Conservation (phyloP, 2,113 vertebrate genomes). For the Hippolais icterina region DNA sequence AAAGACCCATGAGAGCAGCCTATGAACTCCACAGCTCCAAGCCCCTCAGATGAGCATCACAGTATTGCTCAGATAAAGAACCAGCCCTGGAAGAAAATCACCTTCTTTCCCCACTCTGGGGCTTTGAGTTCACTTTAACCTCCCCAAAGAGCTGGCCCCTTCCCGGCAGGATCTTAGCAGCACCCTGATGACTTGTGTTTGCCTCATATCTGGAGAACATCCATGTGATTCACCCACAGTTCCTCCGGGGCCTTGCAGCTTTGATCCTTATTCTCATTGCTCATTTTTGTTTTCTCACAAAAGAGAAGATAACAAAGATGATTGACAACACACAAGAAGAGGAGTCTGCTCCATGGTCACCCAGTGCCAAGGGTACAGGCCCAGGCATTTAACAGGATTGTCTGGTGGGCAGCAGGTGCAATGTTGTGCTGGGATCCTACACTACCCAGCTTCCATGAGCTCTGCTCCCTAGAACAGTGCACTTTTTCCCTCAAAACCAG, state of each 20-base stretch:
- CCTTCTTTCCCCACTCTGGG: not conserved
- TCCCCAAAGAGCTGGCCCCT: not conserved
- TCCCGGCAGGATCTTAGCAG: not conserved
- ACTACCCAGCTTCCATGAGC: not conserved
- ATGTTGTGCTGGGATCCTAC: not conserved
- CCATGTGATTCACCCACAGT: not conserved
- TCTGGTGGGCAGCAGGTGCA: fast-evolving
- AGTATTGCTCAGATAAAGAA: fast-evolving
- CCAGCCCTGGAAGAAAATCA: not conserved
- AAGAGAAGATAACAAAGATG: not conserved
- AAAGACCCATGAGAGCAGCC: fast-evolving
- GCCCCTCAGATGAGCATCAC: fast-evolving
- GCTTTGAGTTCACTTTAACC: not conserved
- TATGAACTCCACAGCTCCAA: not conserved
- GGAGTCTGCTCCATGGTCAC: not conserved
- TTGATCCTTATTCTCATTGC: not conserved
- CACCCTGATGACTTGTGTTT: not conserved
- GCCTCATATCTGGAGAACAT: not conserved
- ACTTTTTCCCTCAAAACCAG: not conserved
- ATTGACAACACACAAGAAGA: not conserved
- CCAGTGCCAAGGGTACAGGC: not conserved
- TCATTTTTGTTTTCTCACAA: not conserved
- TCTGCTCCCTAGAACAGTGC: not conserved
- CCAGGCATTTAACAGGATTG: not conserved
- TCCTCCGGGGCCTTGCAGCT: not conserved